Evolutionary conservation across 2,888 invertebrate species (phyloP).

Genomic region (Lymantria monacha): DNA sequence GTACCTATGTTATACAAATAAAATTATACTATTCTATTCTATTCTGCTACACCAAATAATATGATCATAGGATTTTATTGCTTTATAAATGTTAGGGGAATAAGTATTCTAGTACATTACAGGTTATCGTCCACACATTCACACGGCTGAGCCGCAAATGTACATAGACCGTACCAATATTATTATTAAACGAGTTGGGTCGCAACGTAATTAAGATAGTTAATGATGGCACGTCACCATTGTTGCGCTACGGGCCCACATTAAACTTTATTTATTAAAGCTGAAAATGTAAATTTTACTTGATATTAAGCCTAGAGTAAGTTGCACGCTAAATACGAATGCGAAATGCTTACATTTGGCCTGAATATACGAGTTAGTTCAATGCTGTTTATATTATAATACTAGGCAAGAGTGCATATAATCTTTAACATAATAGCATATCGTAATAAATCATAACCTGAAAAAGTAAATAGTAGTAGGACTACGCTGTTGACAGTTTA

Average conservation of each 20-base stretch:
- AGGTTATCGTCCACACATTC: background rate
- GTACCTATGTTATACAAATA: no score
- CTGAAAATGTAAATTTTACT: constrained; percentile 24
- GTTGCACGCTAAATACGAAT: constrained; percentile 12
- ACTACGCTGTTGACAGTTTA: no score
- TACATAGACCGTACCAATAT: constrained; percentile 9
- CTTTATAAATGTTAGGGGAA: no score
- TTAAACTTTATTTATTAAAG: constrained; percentile 33
- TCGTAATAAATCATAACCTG: no score
- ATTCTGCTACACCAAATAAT: no score
- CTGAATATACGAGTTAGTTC: background rate
- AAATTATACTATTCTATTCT: no score
- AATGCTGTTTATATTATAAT: no score
- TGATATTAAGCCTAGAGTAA: constrained; percentile 28
- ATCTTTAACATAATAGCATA: no score
- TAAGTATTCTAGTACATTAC: no score
- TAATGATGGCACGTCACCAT: constrained; percentile 27
- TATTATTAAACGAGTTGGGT: constrained; percentile 22
- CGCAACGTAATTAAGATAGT: constrained; percentile 30
- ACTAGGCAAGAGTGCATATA: no score
- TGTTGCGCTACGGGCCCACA: constrained; percentile 20
- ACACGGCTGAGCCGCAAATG: constrained; percentile 1
- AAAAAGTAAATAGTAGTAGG: no score
- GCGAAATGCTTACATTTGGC: constrained; percentile 10
- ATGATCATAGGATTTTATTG: no score